Conservation (phyloP, 2,888 invertebrate genomes). For the Lathronympha strigana region DNA sequence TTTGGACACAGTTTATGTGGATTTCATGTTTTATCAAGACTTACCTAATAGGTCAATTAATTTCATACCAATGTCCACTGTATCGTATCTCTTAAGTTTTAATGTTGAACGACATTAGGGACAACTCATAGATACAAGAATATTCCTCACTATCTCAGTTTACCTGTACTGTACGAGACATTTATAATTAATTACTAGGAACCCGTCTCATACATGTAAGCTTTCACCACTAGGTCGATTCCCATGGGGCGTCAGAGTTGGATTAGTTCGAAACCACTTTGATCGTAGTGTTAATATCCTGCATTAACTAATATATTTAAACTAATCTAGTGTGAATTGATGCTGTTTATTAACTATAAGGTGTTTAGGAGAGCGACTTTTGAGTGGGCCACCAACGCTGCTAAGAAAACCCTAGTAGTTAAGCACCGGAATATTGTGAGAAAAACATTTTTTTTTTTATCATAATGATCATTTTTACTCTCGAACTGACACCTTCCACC, state of each 20-base stretch:
- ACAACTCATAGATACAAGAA: no score
- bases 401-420: no score
- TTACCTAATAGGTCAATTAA: no score
- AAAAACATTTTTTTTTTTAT: no score
- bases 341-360: not conserved
- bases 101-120: not conserved
- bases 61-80: no score
- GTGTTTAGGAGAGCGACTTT: no score
- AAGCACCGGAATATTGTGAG: no score
- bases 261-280: slow-evolving; percentile 31
- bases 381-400: no score
- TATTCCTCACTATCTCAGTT: slow-evolving; percentile 6
- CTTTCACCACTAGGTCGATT: slow-evolving; percentile 42
- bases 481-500: not conserved
- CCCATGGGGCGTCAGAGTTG: slow-evolving; percentile 35
- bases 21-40: no score
- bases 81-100: not conserved
- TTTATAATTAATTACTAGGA: slow-evolving; percentile 44
- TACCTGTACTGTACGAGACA: slow-evolving; percentile 27
- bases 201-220: slow-evolving; percentile 39
- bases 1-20: no score
- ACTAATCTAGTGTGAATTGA: slow-evolving; percentile 6
- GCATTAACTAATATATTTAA: not conserved
- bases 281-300: slow-evolving; percentile 29
- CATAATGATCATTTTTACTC: no score